A percentile compares a stretch with the other conserved stretches of the same genome.
Evolutionary conservation across 2,113 vertebrate species (phyloP).

Genomic region (Mystacornis crossleyi): DNA sequence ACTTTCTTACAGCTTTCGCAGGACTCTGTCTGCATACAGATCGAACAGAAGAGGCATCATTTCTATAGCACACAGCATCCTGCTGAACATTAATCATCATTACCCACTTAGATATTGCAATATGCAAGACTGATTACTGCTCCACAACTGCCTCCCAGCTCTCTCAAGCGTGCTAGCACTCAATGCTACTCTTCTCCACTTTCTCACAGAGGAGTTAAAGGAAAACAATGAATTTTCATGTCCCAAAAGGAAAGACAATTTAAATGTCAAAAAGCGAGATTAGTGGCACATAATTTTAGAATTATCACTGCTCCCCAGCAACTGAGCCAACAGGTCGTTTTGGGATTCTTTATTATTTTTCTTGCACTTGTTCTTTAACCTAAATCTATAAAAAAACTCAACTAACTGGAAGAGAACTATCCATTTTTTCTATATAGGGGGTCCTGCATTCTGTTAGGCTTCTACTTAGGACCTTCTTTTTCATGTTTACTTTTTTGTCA

Average conservation of each 20-base stretch:
- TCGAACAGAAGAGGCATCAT: background rate
- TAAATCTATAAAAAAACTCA: background rate
- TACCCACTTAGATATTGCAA: constrained; percentile 20
- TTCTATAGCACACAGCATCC: background rate
- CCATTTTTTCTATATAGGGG: background rate
- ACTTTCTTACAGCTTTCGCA: background rate
- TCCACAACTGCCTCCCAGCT: background rate
- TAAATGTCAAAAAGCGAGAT: background rate
- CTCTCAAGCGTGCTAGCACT: background rate
- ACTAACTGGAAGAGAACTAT: background rate
- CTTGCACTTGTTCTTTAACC: background rate
- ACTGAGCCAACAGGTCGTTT: background rate
- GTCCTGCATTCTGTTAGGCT: background rate
- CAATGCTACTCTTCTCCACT: background rate
- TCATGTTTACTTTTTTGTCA: background rate
- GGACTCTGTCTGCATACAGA: background rate
- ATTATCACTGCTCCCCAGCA: background rate
- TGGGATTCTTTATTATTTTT: background rate
- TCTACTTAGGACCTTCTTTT: background rate
- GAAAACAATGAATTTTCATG: background rate
- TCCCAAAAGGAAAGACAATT: background rate
- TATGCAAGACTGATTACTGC: constrained; percentile 9
- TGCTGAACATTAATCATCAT: constrained; percentile 38
- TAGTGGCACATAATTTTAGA: background rate
- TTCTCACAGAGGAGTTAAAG: background rate